A percentile compares a stretch with the other conserved stretches of the same genome.
phyloP scores from a whole-genome alignment of 1,140 invertebrate genomes.

The Globodera rostochiensis region DNA sequence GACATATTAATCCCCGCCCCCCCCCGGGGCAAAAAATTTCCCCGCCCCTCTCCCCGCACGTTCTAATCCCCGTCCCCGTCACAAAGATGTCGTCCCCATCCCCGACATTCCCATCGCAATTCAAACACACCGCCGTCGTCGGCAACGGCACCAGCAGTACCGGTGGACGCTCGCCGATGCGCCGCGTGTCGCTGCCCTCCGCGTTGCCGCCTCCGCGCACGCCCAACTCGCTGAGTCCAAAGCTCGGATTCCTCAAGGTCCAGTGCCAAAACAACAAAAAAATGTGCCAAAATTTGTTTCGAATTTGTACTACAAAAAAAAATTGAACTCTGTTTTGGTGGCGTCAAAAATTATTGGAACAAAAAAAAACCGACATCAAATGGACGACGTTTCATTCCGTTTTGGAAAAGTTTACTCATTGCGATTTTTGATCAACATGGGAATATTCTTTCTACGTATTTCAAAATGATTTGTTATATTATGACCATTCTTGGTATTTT shows the following conservation, averaged over 20 bases:
- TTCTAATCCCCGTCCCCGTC: not conserved
- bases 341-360: not conserved
- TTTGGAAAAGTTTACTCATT: not conserved
- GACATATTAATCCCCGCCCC: not conserved
- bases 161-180: conserved; percentile 2
- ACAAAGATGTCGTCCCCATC: conserved; percentile 5
- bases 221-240: conserved; percentile 22
- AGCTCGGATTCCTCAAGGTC: conserved; percentile 30
- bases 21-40: too few relatives aligned
- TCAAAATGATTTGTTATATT: too few relatives aligned
- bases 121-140: not conserved
- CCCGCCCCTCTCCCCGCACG: too few relatives aligned
- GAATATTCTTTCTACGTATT: too few relatives aligned
- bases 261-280: not conserved
- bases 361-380: too few relatives aligned
- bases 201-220: conserved; percentile 6
- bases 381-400: not conserved
- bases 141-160: not conserved
- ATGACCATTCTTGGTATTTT: too few relatives aligned
- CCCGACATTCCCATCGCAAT: not conserved
- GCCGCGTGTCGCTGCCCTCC: conserved; percentile 31
- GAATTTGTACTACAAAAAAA: conserved; percentile 12
- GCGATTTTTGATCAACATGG: not conserved
- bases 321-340: not conserved
- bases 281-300: not conserved